These are phyloP conservation scores for Macrocentrus cingulum DNA, from an alignment of 1,140 invertebrate species.

Conservation along the genomic window DNA sequence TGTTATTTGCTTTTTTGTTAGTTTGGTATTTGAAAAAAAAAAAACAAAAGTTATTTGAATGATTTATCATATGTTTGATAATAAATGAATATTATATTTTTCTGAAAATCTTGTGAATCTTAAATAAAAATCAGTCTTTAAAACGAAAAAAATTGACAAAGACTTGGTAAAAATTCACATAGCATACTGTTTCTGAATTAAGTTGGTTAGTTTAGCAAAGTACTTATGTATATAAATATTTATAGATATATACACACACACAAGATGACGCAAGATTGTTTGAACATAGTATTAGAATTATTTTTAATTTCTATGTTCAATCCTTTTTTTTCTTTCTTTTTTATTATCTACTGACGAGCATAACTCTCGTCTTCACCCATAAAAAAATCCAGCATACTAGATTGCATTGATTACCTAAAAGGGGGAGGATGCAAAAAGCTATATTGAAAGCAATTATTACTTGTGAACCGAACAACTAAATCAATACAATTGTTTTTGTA, in stretches of 20 bases:
- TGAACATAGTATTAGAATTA: not conserved
- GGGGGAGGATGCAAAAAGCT: conserved; percentile 33
- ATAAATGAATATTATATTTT: not conserved
- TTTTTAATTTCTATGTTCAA: not conserved
- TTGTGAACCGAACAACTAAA: conserved; percentile 33
- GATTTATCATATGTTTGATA: not conserved
- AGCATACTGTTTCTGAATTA: too few relatives aligned
- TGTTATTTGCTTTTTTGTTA: too few relatives aligned
- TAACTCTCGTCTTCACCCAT: not conserved
- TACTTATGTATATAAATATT: not conserved
- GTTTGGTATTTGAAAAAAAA: too few relatives aligned
- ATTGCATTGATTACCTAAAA: conserved; percentile 45
- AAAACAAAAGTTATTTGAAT: not conserved
- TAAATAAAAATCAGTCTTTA: conserved; percentile 28
- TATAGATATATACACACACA: not conserved
- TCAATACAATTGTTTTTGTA: conserved; percentile 39
- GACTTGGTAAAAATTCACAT: not conserved
- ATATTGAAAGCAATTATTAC: conserved; percentile 41
- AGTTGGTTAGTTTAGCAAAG: not conserved
- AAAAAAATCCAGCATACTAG: conserved; percentile 56
- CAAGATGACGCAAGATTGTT: not conserved
- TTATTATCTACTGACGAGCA: not conserved
- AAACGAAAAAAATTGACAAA: conserved; percentile 6
- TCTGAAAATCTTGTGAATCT: conserved; percentile 11
- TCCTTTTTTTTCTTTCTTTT: not conserved